Evolutionary conservation across 1,140 invertebrate genomes (phyloP).

Genomic region (Rhagoletis zephyria): DNA sequence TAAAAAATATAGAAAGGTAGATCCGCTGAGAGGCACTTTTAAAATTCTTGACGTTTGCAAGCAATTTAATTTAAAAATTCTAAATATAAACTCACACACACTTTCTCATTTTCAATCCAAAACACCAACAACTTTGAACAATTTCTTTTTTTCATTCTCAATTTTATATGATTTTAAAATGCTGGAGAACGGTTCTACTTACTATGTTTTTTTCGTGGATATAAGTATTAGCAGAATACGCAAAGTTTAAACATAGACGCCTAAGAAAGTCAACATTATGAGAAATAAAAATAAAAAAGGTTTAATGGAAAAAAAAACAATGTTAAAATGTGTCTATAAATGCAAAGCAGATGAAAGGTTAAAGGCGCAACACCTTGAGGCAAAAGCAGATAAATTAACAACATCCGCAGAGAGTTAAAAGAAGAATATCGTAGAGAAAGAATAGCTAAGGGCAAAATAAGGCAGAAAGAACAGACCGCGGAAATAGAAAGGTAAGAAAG

Average conservation of each 20-base stretch:
- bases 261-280: slow-evolving; percentile 27
- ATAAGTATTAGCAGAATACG: neutral
- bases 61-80: too few species aligned
- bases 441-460: neutral
- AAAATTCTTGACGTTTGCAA: too few species aligned
- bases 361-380: neutral
- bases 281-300: neutral
- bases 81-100: too few species aligned
- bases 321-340: neutral
- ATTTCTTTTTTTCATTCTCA: too few species aligned
- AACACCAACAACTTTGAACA: too few species aligned
- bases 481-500: neutral
- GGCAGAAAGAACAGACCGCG: neutral
- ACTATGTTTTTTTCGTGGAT: too few species aligned
- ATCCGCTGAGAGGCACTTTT: too few species aligned
- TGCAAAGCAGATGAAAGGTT: slow-evolving; percentile 5
- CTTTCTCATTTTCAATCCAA: too few species aligned
- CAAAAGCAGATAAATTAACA: slow-evolving; percentile 34
- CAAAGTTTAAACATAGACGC: slow-evolving; percentile 24
- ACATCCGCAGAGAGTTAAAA: slow-evolving; percentile 32
- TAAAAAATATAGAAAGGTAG: too few species aligned
- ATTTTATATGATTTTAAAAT: too few species aligned
- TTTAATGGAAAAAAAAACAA: neutral
- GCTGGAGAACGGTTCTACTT: too few species aligned
- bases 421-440: neutral